These are phyloP conservation scores for Mesitornis unicolor DNA, from an alignment of 2,113 vertebrate species.

Conservation along the genomic window DNA sequence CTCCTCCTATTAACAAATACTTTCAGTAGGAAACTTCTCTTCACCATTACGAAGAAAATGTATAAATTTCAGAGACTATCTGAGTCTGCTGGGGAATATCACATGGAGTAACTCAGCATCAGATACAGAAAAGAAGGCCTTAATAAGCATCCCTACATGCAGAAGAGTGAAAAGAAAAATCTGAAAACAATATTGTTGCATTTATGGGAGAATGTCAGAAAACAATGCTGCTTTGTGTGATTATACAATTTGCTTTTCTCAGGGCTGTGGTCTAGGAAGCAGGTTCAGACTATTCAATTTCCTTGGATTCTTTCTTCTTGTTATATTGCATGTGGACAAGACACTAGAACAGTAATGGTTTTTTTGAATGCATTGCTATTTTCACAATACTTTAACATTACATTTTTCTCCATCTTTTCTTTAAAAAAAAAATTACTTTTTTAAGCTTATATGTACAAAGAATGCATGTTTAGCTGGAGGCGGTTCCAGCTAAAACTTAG, in stretches of 20 bases:
- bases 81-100: neutral
- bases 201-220: neutral
- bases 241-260: neutral
- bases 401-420: neutral
- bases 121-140: neutral
- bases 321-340: neutral
- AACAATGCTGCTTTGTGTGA: neutral
- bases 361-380: neutral
- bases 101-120: neutral
- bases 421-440: neutral
- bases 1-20: neutral
- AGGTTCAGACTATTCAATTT: neutral
- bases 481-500: conserved; percentile 52
- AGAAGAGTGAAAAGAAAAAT: neutral
- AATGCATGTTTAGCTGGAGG: conserved; percentile 31
- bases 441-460: neutral
- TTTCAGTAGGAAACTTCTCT: neutral
- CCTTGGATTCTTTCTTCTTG: neutral
- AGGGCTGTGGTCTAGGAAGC: neutral
- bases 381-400: neutral
- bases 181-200: neutral
- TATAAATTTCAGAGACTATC: neutral
- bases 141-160: neutral
- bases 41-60: neutral
- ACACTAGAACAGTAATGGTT: neutral